A percentile compares a stretch with the other conserved stretches of the same genome.
phyloP scores from a whole-genome alignment of 2,888 invertebrate species.

The Drosophila tripunctata region DNA sequence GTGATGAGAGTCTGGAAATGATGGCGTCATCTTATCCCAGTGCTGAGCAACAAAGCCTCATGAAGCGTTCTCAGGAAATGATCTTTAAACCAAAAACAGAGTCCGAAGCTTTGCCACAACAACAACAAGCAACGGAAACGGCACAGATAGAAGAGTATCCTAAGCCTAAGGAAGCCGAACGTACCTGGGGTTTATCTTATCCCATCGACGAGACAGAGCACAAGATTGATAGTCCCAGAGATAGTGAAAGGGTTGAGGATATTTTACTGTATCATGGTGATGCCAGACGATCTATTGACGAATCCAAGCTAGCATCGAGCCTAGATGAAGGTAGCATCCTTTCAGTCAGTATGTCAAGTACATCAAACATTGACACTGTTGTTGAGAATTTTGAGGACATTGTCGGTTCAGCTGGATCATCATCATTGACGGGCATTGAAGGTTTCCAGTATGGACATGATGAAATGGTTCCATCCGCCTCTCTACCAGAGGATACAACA shows the following conservation, averaged over 20 bases:
- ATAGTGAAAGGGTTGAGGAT: slow-evolving; percentile 70
- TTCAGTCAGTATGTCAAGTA: slow-evolving; percentile 86
- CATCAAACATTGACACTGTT: slow-evolving; percentile 85
- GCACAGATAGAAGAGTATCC: slow-evolving; percentile 63
- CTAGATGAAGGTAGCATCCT: slow-evolving; percentile 86
- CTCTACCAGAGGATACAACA: slow-evolving; percentile 76
- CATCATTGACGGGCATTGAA: slow-evolving; percentile 83
- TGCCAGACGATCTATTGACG: slow-evolving; percentile 81
- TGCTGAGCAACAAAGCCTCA: slow-evolving; percentile 86
- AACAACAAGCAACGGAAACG: slow-evolving; percentile 79
- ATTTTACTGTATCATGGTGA: slow-evolving; percentile 79
- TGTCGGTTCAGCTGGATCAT: slow-evolving; percentile 82
- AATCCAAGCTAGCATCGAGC: slow-evolving; percentile 85
- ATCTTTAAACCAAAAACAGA: slow-evolving; percentile 90
- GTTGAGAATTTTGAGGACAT: slow-evolving; percentile 83
- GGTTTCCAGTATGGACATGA: slow-evolving; percentile 75
- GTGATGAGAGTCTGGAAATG: slow-evolving; percentile 85
- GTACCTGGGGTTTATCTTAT: slow-evolving; percentile 79
- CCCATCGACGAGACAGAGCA: slow-evolving; percentile 82
- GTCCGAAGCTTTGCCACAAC: slow-evolving; percentile 61
- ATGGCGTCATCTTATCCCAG: slow-evolving; percentile 50
- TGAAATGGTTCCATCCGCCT: slow-evolving; percentile 59
- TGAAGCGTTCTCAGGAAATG: slow-evolving; percentile 96
- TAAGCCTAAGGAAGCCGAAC: slow-evolving; percentile 72
- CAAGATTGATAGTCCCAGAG: slow-evolving; percentile 65